Evolutionary conservation across 2,113 vertebrate genomes (phyloP), one percentile per base, ranked within the genome.

Genomic region (Hipposideros armiger): DNA sequence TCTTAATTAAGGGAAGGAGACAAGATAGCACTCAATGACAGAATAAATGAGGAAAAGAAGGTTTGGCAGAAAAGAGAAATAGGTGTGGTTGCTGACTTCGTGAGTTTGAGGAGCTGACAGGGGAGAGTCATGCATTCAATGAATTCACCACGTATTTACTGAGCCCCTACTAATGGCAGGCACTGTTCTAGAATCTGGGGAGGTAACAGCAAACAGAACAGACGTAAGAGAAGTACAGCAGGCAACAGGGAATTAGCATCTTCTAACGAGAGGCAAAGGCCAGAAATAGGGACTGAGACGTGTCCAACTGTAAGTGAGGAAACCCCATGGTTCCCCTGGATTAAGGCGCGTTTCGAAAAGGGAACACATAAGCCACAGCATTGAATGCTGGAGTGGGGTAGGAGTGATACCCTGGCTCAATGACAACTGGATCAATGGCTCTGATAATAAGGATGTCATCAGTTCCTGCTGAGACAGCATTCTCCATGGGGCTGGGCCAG

Each of bases 351-450:
- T 60, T 78, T 40, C 47, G 32, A 22, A 85, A 45, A 16, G 62
- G 14, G 1, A 28, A 26, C 86, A 84, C 52, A 74, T 0, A 17
- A 54, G 45, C 13, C 17, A 40, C 1, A 1, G 7, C 28, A 7
- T 0, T 45, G 72, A 40, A n/a, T 11, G 36, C 32, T 15, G 19
- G 40, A 9, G 40, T 5, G 17, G 15, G 1, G 3, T 26, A 42
- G 15, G 32, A 10, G 8, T 22, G 11, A 62, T 14, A n/a, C 1
- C 7, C 11, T 32, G 76, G 47, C 36, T 45, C 1, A 0, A n/a
- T 5, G 73, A 67, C n/a, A 88, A 58, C 36, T 4, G 26, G 54
- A n/a, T 20, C n/a, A 58, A n/a, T 4, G n/a, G 15, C 32, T n/a
- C 20, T 70, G 73, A 56, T 4, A 24, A 58, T 8, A 45, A n/a